Evolutionary conservation across 2,888 invertebrate species (phyloP).

Genomic region (Trichopoda pennipes): DNA sequence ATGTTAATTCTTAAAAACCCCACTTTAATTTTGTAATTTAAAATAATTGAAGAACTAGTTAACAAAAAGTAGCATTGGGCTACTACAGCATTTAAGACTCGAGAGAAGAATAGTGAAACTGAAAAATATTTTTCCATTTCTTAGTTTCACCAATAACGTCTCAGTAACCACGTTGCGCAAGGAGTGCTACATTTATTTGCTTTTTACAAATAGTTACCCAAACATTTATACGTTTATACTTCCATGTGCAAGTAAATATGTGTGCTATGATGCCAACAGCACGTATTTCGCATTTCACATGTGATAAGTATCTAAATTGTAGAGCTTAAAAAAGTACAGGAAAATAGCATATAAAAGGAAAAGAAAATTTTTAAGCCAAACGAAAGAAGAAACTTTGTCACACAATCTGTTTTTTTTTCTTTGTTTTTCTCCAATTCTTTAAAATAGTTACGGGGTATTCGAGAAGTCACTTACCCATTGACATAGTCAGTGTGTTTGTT

Average conservation of each 20-base stretch:
- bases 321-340: constrained; percentile 45
- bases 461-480: constrained; percentile 51
- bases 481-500: constrained; percentile 36
- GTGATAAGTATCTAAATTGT: constrained; percentile 63
- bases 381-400: constrained; percentile 56
- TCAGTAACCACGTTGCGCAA: no score
- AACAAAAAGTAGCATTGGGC: no score
- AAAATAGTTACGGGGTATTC: constrained; percentile 45
- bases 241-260: constrained; percentile 25
- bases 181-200: no score
- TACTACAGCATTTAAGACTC: no score
- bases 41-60: no score
- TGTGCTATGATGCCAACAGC: constrained; percentile 59
- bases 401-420: constrained; percentile 35
- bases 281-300: constrained; percentile 67
- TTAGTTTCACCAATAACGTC: no score
- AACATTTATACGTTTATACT: neutral
- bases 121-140: no score
- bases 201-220: neutral
- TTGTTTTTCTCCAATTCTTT: constrained; percentile 13
- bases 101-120: no score
- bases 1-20: no score
- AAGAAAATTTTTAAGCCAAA: constrained; percentile 34
- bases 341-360: constrained; percentile 40
- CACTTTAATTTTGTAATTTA: no score